A percentile compares a stretch with the other conserved stretches of the same genome.
Conservation (phyloP, 2,797 vertebrate species). For the Catharus ustulatus region DNA sequence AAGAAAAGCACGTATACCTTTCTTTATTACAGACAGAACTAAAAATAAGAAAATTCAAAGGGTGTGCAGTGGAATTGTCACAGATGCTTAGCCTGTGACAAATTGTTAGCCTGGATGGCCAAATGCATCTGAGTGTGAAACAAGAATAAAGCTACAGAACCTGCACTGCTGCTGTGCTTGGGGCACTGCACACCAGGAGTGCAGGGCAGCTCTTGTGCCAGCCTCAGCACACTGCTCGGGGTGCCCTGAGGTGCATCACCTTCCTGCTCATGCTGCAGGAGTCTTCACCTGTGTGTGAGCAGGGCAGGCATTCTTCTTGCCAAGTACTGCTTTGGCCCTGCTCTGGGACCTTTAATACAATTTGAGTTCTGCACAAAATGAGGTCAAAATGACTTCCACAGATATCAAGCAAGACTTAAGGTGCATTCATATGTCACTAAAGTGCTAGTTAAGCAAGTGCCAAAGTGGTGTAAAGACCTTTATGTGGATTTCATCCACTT, state of each 20-base stretch:
- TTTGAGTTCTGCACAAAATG: background rate
- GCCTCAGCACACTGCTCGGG: accelerated
- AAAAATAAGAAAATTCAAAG: slow-evolving; percentile 1
- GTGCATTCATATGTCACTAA: background rate
- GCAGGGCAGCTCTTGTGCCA: background rate
- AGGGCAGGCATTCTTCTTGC: background rate
- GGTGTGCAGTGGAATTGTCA: accelerated
- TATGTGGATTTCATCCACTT: background rate
- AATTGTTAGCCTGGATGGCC: background rate
- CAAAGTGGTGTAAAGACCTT: background rate
- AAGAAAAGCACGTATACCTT: background rate
- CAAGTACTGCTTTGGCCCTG: background rate
- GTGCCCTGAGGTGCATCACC: accelerated
- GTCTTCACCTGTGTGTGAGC: background rate
- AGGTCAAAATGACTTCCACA: background rate
- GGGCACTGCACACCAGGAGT: accelerated
- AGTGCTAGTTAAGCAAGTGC: background rate
- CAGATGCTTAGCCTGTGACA: background rate
- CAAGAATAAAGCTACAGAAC: background rate
- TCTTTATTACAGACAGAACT: background rate
- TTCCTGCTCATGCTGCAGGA: accelerated
- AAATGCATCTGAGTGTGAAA: background rate
- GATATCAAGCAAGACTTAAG: background rate
- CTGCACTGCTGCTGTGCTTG: background rate
- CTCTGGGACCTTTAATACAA: background rate